phyloP scores from a whole-genome alignment of 2,113 vertebrate species.

The Sylvilagus bachmani region DNA sequence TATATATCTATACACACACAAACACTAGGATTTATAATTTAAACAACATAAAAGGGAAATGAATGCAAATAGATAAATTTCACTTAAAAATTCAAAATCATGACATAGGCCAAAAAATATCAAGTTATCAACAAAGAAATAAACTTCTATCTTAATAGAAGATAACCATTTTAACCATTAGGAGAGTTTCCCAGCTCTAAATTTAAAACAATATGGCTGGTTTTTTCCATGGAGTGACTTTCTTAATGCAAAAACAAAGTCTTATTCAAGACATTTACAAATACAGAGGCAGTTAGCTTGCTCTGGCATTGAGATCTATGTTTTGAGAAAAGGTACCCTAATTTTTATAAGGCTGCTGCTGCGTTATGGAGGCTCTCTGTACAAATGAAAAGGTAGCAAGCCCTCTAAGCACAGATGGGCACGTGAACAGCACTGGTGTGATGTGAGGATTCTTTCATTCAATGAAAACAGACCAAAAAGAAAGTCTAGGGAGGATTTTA shows the following conservation, averaged over 20 bases:
- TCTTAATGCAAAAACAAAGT: not conserved
- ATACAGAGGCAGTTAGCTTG: not conserved
- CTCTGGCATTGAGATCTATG: not conserved
- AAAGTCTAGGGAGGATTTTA: not conserved
- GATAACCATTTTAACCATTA: not conserved
- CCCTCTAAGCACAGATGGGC: not conserved
- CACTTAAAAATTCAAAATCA: constrained; percentile 38
- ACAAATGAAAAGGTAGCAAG: not conserved
- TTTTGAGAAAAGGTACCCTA: not conserved
- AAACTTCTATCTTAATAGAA: constrained; percentile 43
- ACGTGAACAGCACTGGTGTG: not conserved
- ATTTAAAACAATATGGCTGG: not conserved
- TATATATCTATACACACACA: too few species aligned
- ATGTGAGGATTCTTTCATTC: not conserved
- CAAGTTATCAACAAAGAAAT: not conserved
- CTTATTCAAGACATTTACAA: not conserved
- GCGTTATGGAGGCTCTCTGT: not conserved
- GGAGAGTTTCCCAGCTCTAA: not conserved
- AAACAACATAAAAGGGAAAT: constrained; percentile 37
- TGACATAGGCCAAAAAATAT: not conserved
- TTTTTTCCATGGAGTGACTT: not conserved
- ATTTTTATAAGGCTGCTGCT: not conserved
- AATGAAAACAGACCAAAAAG: not conserved
- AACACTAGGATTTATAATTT: constrained; percentile 33
- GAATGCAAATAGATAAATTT: not conserved